These are phyloP conservation scores for Oscheius sp. DNA, from an alignment of 2,888 invertebrate genomes.

Conservation along the genomic window DNA sequence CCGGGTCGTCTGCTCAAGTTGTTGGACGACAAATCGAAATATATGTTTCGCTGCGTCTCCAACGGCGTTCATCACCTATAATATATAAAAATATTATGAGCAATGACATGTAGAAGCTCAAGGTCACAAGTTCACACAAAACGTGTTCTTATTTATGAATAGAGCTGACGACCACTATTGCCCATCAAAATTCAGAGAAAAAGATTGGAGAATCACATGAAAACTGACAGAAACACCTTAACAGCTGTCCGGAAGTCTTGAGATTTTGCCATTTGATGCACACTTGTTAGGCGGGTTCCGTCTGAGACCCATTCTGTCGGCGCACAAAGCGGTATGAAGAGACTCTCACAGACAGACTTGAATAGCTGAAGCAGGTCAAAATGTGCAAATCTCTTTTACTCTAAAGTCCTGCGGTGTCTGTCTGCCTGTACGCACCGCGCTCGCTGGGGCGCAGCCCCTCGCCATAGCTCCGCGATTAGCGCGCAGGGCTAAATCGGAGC, in stretches of 20 bases:
- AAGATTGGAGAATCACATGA: not conserved
- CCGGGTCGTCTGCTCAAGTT: not conserved
- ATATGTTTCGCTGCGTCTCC: not conserved
- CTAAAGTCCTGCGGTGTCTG: no score
- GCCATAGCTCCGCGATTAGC: no score
- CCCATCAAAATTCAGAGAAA: not conserved
- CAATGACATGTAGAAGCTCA: not conserved
- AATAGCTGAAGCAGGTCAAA: no score
- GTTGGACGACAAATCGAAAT: conserved; percentile 17
- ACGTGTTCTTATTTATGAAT: not conserved
- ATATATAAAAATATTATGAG: not conserved
- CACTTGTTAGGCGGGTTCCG: not conserved
- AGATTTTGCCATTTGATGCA: not conserved
- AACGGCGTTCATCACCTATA: conserved; percentile 14
- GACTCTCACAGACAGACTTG: no score
- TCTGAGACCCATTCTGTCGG: not conserved
- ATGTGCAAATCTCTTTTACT: no score
- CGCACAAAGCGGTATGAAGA: no score
- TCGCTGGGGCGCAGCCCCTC: no score
- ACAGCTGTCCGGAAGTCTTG: not conserved
- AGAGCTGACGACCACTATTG: not conserved
- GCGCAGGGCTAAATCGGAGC: no score
- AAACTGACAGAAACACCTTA: not conserved
- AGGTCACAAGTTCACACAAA: not conserved
- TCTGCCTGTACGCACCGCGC: no score